Conservation (phyloP, 2,888 invertebrate genomes). For the Fragum sueziense region DNA sequence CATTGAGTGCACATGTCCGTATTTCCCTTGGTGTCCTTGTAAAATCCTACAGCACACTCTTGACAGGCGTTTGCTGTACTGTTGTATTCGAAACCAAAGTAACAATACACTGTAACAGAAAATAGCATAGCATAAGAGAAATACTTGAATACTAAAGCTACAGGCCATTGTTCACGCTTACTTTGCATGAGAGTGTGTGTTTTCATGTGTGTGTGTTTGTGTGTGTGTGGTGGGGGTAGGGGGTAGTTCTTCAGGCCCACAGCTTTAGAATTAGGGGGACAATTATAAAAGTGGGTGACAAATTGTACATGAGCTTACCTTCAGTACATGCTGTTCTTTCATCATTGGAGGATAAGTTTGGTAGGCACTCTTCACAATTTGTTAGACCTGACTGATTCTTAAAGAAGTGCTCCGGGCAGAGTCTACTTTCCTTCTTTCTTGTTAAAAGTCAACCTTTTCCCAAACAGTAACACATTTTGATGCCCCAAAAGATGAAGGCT, state of each 20-base stretch:
- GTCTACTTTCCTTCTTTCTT: constrained; percentile 25
- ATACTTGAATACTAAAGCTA: no score
- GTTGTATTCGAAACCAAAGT: constrained; percentile 29
- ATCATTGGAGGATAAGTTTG: constrained; percentile 43
- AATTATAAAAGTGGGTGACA: no score
- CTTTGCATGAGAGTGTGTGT: no score
- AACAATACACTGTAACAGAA: constrained; percentile 33
- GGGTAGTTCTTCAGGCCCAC: no score
- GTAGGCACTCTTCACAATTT: constrained; percentile 43
- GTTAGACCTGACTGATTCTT: constrained; percentile 34
- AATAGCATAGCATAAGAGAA: background rate
- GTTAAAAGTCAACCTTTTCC: no score
- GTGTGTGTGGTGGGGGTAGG: no score
- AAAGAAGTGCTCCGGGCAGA: constrained; percentile 26
- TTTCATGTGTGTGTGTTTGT: no score
- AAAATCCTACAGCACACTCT: constrained; percentile 36
- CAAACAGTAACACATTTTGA: no score
- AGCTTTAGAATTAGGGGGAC: no score
- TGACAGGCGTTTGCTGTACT: constrained; percentile 19
- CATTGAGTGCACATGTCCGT: constrained; percentile 23
- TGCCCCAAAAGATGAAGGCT: no score
- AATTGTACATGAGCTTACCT: no score
- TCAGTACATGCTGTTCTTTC: constrained; percentile 40
- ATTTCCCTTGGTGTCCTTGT: constrained; percentile 32
- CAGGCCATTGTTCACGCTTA: no score